These are phyloP conservation scores for Phlogophora meticulosa DNA, from an alignment of 2,888 invertebrate genomes.

Conservation along the genomic window DNA sequence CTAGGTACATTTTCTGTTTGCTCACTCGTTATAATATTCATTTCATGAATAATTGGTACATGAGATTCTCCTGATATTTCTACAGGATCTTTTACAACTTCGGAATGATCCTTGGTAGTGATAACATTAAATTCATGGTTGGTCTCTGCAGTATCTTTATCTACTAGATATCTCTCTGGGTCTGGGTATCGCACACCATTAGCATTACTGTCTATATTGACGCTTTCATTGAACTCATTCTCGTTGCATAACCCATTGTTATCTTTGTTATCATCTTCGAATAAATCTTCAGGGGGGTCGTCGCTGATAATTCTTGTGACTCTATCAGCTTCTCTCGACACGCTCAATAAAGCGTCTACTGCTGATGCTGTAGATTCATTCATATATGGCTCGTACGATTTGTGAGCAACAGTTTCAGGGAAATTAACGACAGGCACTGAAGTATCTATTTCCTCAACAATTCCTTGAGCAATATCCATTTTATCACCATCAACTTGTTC, in stretches of 20 bases:
- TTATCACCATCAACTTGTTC: slow-evolving; percentile 13
- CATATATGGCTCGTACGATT: slow-evolving; percentile 75
- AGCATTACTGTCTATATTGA: slow-evolving; percentile 51
- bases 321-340: slow-evolving; percentile 85
- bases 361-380: slow-evolving; percentile 87
- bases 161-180: slow-evolving; percentile 49
- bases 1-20: slow-evolving; percentile 28
- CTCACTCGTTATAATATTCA: slow-evolving; percentile 35
- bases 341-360: slow-evolving; percentile 87
- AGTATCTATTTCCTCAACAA: slow-evolving; percentile 29
- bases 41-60: slow-evolving; percentile 20
- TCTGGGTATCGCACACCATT: slow-evolving; percentile 47
- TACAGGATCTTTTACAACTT: slow-evolving; percentile 47
- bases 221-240: slow-evolving; percentile 72
- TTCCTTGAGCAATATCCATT: slow-evolving; percentile 25
- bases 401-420: slow-evolving; percentile 59
- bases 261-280: slow-evolving; percentile 87
- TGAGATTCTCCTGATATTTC: slow-evolving; percentile 26
- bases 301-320: slow-evolving; percentile 84
- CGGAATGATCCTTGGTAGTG: slow-evolving; percentile 31
- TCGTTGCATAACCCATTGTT: slow-evolving; percentile 61
- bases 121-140: slow-evolving; percentile 51
- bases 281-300: slow-evolving; percentile 87
- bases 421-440: slow-evolving; percentile 50
- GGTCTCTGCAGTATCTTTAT: slow-evolving; percentile 38